phyloP scores from a whole-genome alignment of 2,888 invertebrate genomes.

The Drosophila anomalata region DNA sequence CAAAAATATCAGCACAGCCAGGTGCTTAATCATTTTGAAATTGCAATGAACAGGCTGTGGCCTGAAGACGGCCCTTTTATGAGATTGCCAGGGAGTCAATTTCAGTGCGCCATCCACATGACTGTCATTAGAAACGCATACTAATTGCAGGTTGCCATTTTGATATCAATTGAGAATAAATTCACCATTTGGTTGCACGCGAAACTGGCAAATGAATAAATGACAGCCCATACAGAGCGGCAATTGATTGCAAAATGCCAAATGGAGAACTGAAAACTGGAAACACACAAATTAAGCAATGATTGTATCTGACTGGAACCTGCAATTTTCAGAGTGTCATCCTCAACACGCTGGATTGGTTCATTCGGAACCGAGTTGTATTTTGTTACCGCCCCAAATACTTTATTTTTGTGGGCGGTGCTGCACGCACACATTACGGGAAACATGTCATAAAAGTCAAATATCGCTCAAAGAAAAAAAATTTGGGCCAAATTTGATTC shows the following conservation, averaged over 20 bases:
- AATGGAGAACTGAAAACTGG: slow-evolving; percentile 46
- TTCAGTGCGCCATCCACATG: slow-evolving; percentile 21
- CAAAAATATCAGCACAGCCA: slow-evolving; percentile 14
- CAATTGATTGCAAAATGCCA: slow-evolving; percentile 53
- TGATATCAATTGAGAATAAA: slow-evolving; percentile 46
- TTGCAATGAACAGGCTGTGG: slow-evolving; percentile 2
- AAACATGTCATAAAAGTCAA: slow-evolving; percentile 52
- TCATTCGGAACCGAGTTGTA: slow-evolving; percentile 18
- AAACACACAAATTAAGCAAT: slow-evolving; percentile 53
- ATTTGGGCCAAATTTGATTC: slow-evolving; percentile 44
- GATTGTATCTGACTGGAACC: slow-evolving; percentile 44
- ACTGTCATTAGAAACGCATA: slow-evolving; percentile 50
- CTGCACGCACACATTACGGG: slow-evolving; percentile 30
- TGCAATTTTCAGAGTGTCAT: slow-evolving; percentile 30
- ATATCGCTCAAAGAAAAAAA: slow-evolving; percentile 26
- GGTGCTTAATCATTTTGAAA: slow-evolving; percentile 37
- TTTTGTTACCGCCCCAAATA: slow-evolving; percentile 1
- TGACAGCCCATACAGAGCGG: slow-evolving; percentile 50
- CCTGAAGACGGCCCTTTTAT: slow-evolving; percentile 34
- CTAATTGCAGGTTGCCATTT: slow-evolving; percentile 50
- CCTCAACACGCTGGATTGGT: slow-evolving; percentile 26
- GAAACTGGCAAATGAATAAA: slow-evolving; percentile 44
- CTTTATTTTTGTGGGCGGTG: slow-evolving; percentile 49
- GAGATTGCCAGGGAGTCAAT: slow-evolving; percentile 3
- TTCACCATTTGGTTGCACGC: slow-evolving; percentile 28